Conservation (phyloP, 2,888 invertebrate genomes). For the Polietes domitor region DNA sequence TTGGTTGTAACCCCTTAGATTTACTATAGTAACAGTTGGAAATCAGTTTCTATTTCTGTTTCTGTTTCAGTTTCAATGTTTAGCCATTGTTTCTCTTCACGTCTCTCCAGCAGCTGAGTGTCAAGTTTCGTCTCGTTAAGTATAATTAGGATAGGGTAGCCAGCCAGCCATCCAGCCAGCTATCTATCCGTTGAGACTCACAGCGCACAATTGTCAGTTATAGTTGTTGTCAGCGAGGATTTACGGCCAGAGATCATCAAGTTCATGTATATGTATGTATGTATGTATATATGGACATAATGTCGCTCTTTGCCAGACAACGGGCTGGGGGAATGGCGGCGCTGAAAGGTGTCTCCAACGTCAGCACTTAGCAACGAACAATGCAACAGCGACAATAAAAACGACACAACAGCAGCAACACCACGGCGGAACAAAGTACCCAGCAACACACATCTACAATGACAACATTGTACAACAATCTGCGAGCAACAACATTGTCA, state of each 20-base stretch:
- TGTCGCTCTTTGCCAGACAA: not conserved
- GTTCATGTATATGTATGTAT: not conserved
- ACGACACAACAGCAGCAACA: not conserved
- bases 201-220: not conserved
- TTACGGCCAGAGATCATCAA: conserved; percentile 10
- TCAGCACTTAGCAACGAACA: conserved; percentile 3
- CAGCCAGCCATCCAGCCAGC: not conserved
- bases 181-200: not conserved
- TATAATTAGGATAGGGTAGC: conserved; percentile 7
- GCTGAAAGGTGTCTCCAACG: not conserved
- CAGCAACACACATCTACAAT: not conserved
- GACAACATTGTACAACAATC: not conserved
- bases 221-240: not conserved
- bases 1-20: not conserved
- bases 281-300: no score
- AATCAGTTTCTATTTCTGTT: conserved; percentile 4
- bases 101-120: conserved; percentile 36
- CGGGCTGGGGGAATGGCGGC: not conserved
- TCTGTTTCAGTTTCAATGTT: not conserved
- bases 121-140: conserved; percentile 61
- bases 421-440: no score
- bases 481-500: conserved; percentile 16
- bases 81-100: conserved; percentile 7
- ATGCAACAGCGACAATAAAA: not conserved
- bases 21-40: conserved; percentile 26